Evolutionary conservation across 2,113 vertebrate species (phyloP).

Genomic region (Polyodon spathula): DNA sequence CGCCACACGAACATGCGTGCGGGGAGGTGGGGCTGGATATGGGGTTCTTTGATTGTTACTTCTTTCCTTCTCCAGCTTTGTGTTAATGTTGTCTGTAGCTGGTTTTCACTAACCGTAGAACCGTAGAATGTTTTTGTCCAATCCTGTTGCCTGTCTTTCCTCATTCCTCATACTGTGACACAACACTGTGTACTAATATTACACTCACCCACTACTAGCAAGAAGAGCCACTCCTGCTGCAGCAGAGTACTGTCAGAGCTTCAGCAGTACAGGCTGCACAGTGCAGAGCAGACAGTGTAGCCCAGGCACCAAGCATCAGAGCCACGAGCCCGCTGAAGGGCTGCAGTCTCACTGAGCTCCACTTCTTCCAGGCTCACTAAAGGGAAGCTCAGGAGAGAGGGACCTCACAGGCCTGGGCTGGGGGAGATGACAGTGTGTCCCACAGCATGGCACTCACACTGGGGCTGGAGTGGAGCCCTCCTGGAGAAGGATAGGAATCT

Average conservation of each 20-base stretch:
- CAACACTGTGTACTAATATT: no score
- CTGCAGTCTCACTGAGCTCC: no score
- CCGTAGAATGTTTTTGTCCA: not conserved
- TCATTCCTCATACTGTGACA: not conserved
- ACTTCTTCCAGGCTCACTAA: no score
- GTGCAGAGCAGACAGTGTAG: not conserved
- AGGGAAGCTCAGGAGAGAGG: no score
- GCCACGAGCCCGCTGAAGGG: no score
- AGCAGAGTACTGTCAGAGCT: no score
- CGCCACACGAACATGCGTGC: not conserved
- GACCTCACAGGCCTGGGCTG: no score
- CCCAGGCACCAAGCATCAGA: not conserved
- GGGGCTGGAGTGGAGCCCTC: no score
- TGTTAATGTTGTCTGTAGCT: not conserved
- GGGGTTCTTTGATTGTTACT: not conserved
- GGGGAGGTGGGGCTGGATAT: not conserved
- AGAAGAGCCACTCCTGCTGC: not conserved
- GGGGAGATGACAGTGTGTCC: no score
- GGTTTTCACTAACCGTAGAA: not conserved
- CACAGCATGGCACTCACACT: no score
- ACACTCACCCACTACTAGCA: not conserved
- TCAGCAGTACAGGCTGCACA: no score
- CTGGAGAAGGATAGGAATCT: no score
- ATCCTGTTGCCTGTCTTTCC: not conserved
- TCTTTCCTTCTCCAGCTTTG: not conserved